These are phyloP conservation scores for Ochotona princeps DNA, from an alignment of 2,113 vertebrate genomes.

Conservation along the genomic window DNA sequence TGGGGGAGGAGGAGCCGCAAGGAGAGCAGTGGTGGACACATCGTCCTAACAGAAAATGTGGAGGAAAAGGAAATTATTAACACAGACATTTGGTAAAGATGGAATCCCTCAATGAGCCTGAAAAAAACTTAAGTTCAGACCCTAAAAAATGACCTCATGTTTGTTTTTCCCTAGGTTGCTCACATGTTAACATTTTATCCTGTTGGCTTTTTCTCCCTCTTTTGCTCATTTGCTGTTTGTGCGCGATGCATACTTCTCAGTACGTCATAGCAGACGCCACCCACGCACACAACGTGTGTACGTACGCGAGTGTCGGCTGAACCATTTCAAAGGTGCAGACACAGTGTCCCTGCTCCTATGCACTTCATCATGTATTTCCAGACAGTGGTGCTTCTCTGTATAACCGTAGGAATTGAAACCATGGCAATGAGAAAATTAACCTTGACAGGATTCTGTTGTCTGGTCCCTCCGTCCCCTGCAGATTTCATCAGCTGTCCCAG, in stretches of 20 bases:
- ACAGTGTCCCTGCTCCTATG: neutral
- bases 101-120: neutral
- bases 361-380: neutral
- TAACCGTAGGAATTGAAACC: neutral
- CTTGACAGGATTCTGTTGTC: accelerated
- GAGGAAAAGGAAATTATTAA: neutral
- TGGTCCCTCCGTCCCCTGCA: neutral
- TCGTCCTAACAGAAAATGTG: neutral
- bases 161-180: neutral
- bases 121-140: neutral
- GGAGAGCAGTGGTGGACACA: too few species aligned
- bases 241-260: too few species aligned
- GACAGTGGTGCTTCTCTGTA: neutral
- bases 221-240: accelerated
- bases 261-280: too few species aligned
- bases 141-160: neutral
- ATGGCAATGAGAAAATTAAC: neutral
- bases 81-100: neutral
- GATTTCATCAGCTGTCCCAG: neutral
- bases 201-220: neutral
- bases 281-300: neutral
- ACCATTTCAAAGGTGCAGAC: neutral
- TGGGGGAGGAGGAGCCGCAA: neutral
- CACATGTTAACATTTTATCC: neutral
- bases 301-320: neutral